Conservation (phyloP, 2,797 vertebrate species). For the Thripadectes ignobilis region DNA sequence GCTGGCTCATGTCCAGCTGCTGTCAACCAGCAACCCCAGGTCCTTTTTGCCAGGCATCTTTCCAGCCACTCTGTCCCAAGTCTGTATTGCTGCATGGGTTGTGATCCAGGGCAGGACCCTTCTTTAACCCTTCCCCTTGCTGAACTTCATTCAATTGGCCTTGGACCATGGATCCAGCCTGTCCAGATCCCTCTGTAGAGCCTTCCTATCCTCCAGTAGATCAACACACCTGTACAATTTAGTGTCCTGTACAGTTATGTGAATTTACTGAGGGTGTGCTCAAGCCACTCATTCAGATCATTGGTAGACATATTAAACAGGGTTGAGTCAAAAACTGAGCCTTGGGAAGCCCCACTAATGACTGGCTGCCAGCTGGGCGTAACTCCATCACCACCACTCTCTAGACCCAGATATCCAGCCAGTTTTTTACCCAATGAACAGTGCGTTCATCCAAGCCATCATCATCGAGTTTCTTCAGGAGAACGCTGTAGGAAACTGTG, state of each 20-base stretch:
- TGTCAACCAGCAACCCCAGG: neutral
- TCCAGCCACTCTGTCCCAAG: neutral
- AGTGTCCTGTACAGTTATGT: neutral
- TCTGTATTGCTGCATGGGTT: neutral
- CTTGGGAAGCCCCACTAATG: no score
- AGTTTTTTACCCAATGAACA: neutral
- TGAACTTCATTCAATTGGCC: neutral
- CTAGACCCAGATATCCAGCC: neutral
- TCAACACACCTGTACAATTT: neutral
- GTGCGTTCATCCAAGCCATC: neutral
- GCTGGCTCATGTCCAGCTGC: neutral
- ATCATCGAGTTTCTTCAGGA: neutral
- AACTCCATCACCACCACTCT: neutral
- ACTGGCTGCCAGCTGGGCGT: neutral
- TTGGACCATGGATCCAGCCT: neutral
- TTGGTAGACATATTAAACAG: neutral
- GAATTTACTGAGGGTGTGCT: neutral
- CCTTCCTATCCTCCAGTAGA: neutral
- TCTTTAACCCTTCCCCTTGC: neutral
- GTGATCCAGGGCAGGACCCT: neutral
- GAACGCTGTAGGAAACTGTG: neutral
- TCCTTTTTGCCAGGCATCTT: neutral
- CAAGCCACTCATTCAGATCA: fast-evolving
- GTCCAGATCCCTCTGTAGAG: no score
- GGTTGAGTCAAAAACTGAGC: neutral